Percentiles rank a stretch among this genome's conserved stretches.
Evolutionary conservation across 2,797 vertebrate species (phyloP).

Genomic region (Petrocephalus sullivani): DNA sequence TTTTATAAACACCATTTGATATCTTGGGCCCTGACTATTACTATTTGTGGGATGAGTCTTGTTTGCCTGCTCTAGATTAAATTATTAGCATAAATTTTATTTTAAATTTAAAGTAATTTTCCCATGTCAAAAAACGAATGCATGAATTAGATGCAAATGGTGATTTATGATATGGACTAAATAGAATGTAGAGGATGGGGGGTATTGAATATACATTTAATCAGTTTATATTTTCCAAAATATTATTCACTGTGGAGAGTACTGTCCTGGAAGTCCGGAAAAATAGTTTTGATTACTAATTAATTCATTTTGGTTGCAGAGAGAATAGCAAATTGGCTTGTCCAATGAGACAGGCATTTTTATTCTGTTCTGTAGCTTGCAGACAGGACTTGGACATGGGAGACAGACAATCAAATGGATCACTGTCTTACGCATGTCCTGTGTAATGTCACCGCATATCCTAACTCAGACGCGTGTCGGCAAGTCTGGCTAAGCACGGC

Average conservation of each 20-base stretch:
- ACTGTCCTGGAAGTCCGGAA: neutral
- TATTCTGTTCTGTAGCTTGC: neutral
- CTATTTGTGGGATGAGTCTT: neutral
- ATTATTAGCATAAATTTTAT: neutral
- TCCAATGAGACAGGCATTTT: neutral
- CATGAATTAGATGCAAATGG: neutral
- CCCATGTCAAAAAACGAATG: neutral
- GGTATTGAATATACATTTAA: neutral
- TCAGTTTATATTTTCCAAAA: neutral
- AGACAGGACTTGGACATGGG: neutral
- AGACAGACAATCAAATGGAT: conserved; percentile 7
- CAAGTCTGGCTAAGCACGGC: neutral
- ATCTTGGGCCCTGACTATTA: neutral
- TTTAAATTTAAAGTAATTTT: neutral
- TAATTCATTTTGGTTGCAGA: neutral
- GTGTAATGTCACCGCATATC: no score
- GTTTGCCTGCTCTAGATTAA: neutral
- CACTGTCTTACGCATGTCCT: neutral
- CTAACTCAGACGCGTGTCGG: neutral
- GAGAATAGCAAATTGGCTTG: neutral
- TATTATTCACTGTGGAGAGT: neutral
- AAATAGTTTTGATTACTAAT: neutral
- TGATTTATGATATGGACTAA: neutral
- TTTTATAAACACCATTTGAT: neutral
- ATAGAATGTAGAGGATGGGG: neutral